Evolutionary conservation across 2,797 vertebrate species (phyloP), one percentile per base, ranked within the genome.

Genomic region (Hippocampus kuda): DNA sequence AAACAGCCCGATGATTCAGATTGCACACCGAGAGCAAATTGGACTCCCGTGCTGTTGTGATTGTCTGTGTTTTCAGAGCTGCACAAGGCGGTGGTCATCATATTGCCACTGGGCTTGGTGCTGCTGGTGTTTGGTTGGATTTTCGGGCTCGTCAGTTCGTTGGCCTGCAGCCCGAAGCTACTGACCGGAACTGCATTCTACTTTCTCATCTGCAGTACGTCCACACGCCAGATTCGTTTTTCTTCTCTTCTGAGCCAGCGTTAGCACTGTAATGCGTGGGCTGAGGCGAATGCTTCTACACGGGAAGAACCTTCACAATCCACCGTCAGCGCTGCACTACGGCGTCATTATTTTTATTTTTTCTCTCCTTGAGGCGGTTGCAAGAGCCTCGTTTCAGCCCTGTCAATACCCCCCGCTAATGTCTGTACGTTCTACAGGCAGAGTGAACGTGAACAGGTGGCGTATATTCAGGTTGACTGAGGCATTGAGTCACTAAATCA

Each of bases 141-240:
- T 77, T 90, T 87, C 2, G 88, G 90, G 46, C 83, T 94, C 1
- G 90, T 93, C 74, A 86, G 92, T 26, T 91, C 91, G 0, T 81
- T 93, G 82, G 88, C 86, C 51, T 81, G 74, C 76, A 91, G 89
- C 63, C 76, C 81, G 46, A 77, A 73, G 7, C 67, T 93, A 75
- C 86, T 93, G 67, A 76, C 83, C 12, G 83, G 87, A 70, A 84
- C 89, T 0, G 84, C 89, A 22, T 83, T 83, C 62, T 92, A 91
- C 76, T 84, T 93, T 74, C 81, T 94, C 66, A 66, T 91, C 76
- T 92, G 92, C 78, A 92, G 91, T 93, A 83, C 92, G 93, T 91
- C 60, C 22, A 49, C 18, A 44, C 6, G 38, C 34, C 8, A 6
- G 6, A 61, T 60, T 38, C 22, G 8, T 11, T 48, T 41, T 41